Conservation (phyloP, 2,888 invertebrate genomes). For the Pseudococcus viburni region DNA sequence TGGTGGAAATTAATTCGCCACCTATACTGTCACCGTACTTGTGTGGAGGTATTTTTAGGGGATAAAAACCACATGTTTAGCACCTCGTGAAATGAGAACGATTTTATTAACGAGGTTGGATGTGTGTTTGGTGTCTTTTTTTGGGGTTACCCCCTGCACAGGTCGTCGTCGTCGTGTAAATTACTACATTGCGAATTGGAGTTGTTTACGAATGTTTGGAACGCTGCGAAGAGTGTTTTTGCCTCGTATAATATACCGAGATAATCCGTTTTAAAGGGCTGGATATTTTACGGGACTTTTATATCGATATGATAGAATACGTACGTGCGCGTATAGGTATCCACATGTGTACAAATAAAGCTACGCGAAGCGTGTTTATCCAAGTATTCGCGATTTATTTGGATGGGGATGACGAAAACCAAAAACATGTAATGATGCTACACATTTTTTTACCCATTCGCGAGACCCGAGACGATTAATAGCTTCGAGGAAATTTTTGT, state of each 20-base stretch:
- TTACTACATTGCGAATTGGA: constrained; percentile 6
- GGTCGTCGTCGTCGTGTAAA: constrained; percentile 2
- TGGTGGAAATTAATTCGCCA: not conserved
- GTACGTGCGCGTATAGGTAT: not conserved
- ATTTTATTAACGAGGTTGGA: constrained; percentile 13
- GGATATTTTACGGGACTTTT: not conserved
- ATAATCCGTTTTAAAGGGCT: constrained; percentile 8
- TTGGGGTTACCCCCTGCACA: not conserved
- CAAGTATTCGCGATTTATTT: not conserved
- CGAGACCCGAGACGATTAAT: not conserved
- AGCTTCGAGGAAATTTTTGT: not conserved
- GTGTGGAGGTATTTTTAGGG: not conserved
- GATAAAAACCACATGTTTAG: not conserved
- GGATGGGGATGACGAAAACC: not conserved
- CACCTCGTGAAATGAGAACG: not conserved
- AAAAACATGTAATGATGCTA: not conserved
- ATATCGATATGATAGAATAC: not conserved
- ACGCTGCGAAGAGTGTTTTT: not conserved
- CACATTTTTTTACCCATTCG: not conserved
- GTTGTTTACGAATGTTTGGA: not conserved
- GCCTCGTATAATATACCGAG: constrained; percentile 18
- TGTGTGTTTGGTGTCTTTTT: not conserved
- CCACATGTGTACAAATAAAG: not conserved
- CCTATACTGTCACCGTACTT: not conserved
- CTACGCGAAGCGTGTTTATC: not conserved